Base-by-base conservation (phyloP, 30 jellyfish, hydroid and myxozoan species). In the Cassiopea andromeda region DNA sequence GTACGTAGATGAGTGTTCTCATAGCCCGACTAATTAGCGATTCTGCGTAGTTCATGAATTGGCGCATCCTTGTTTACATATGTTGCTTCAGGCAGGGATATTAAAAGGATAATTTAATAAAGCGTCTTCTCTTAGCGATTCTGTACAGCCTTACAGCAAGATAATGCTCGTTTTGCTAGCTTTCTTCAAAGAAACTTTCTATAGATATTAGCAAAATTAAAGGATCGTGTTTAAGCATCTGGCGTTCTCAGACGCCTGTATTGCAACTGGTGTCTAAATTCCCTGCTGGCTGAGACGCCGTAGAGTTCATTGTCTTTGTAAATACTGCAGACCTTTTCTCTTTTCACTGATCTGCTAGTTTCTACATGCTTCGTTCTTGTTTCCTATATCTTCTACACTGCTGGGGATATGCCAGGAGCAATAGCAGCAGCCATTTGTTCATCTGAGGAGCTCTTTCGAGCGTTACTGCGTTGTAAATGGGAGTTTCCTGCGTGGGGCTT, bases 241-340 rank as follows among this genome's bases (percentile, higher is more conserved):
- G 79, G 79, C 79, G 79, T 70, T 54, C 16, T 1, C n/a, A 70
- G 79, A 43, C 79, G 79, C 2, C 5, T 27, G 50, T 3, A 8
- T 70, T 70, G 17, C 15, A 16, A 70, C 79, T n/a, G 73, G 73
- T 47, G 73, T 8, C 54, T 59, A 48, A 19, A 3, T 17, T 48
- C 12, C 86, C 86, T 48, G 86, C 86, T 77, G 86, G 57, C 17
- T 77, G 49, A 58, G 86, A 77, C 86, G 86, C 86, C 86, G 49
- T 48, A 6, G 38, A 45, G 50, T 1, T 49, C 54, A 19, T 16
- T 6, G 15, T 15, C 54, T n/a, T 70, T 70, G 50, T 70, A 54
- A 18, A 18, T 18, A 70, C 7, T 70, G 27, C 10, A 70, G 38
- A 15, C 79, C 10, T 1, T 70, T 70, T 43, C 15, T 64, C 43